Evolutionary conservation across 2,888 invertebrate genomes (phyloP), one percentile per base, ranked within the genome.

Genomic region (Mesorhabditis sp.): DNA sequence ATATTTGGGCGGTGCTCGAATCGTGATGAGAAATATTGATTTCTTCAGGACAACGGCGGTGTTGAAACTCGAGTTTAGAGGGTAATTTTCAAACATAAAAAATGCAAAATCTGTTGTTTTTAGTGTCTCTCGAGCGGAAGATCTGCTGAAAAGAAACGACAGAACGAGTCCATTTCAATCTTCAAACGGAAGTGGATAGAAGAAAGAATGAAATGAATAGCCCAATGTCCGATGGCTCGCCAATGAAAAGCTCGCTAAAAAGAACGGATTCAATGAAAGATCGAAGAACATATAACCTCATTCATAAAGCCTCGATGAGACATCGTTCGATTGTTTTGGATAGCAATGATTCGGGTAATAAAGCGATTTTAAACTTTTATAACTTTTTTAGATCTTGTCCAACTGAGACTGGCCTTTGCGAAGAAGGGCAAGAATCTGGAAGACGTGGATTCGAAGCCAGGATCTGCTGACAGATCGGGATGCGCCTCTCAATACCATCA

Each of bases 21-120:
- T 98, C 0, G 93, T 95, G 70, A 88, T 98, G 72, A 96, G 97
- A n/a, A 92, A 92, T 86, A 88, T 98, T 45, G 92, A 97, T 79
- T 99, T 98, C 87, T 88, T 97, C 71, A 95, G 92, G 83, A 99
- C 98, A 0, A 97, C 97, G 3, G 97, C 96, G 75, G 93, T 98
- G 65, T 95, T 95, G 1, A 95, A 96, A 87, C 89, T 98, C 79
- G 95, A 95, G 64, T 76, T 83, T 45, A 77, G 78, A 50, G 58
- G 58, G 58, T 50, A 13, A 13, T 50, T 50, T 50, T 50, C 1
- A 50, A 50, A n/a, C 58, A 13, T 0, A 0, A 50, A 50, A 50
- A 50, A 50, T 2, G 28, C 28, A 2, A 28, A 28, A 28, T 28
- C 28, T 28, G 28, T 28, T 95, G 58, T 77, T 87, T 74, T 61